Evolutionary conservation across 2,888 invertebrate genomes (phyloP).

Genomic region (Cheilosia vulpina): DNA sequence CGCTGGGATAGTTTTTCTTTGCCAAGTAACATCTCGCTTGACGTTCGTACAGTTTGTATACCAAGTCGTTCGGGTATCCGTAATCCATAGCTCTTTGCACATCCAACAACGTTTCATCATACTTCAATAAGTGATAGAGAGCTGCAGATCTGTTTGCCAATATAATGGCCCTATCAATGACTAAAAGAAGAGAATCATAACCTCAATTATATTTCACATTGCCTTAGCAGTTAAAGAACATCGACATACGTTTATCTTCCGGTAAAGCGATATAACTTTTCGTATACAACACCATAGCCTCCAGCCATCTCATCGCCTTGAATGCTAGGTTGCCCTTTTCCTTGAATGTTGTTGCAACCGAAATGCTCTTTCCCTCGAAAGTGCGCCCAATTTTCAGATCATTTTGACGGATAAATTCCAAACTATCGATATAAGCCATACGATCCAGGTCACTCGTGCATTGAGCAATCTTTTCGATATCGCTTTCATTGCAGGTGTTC

Average conservation of each 20-base stretch:
- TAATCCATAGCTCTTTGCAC: constrained; percentile 87
- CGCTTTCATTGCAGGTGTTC: constrained; percentile 83
- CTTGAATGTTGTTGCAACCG: constrained; percentile 87
- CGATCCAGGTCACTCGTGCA: constrained; percentile 87
- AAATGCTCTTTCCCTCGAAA: constrained; percentile 85
- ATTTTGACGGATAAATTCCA: constrained; percentile 84
- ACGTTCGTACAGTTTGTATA: constrained; percentile 91
- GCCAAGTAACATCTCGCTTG: constrained; percentile 89
- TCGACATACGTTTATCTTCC: constrained; percentile 86
- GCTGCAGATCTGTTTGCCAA: constrained; percentile 93
- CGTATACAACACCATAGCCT: constrained; percentile 89
- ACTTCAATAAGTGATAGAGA: constrained; percentile 89
- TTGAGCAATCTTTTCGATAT: constrained; percentile 87
- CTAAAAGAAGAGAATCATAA: constrained; percentile 80
- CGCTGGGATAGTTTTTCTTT: constrained; percentile 87
- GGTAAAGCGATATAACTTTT: constrained; percentile 88
- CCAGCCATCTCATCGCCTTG: constrained; percentile 88
- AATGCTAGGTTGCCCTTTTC: constrained; percentile 90
- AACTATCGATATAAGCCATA: constrained; percentile 86
- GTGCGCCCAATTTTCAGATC: constrained; percentile 84
- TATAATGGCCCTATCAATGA: constrained; percentile 87
- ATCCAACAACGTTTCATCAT: constrained; percentile 88
- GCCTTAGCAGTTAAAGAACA: constrained; percentile 55
- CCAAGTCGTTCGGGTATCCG: constrained; percentile 89
- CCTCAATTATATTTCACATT: constrained; percentile 46